These are phyloP conservation scores for Seira sanloemensis DNA, from an alignment of 2,888 invertebrate species.

Conservation along the genomic window DNA sequence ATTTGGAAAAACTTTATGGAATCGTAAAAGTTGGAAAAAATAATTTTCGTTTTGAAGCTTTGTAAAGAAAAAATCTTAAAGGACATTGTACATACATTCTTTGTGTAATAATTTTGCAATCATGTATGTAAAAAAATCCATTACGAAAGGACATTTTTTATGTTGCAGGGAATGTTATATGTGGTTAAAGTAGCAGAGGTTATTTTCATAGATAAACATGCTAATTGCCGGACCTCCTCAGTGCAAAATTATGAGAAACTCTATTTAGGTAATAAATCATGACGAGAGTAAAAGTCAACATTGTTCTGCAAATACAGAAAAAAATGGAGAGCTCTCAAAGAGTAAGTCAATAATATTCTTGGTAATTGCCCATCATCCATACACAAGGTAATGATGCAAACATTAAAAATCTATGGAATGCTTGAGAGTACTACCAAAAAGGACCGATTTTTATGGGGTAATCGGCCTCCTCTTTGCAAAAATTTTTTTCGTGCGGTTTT, in stretches of 20 bases:
- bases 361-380: conserved; percentile 1
- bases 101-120: no score
- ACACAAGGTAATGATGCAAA: background rate
- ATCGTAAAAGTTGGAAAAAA: background rate
- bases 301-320: background rate
- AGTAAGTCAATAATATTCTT: background rate
- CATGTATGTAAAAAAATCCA: no score
- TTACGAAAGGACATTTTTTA: background rate
- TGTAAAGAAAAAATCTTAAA: no score
- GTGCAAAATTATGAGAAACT: background rate
- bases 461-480: background rate
- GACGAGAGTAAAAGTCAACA: conserved; percentile 1
- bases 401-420: background rate
- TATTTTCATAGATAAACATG: background rate
- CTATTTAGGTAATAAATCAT: background rate
- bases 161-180: background rate
- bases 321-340: background rate
- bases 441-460: background rate
- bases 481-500: no score
- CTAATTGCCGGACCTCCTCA: background rate
- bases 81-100: no score
- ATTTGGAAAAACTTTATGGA: background rate
- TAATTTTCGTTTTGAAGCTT: no score
- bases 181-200: background rate
- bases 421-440: conserved; percentile 4